These are phyloP conservation scores for Anomalospiza imberbis DNA, from an alignment of 2,797 vertebrate species.

Conservation along the genomic window DNA sequence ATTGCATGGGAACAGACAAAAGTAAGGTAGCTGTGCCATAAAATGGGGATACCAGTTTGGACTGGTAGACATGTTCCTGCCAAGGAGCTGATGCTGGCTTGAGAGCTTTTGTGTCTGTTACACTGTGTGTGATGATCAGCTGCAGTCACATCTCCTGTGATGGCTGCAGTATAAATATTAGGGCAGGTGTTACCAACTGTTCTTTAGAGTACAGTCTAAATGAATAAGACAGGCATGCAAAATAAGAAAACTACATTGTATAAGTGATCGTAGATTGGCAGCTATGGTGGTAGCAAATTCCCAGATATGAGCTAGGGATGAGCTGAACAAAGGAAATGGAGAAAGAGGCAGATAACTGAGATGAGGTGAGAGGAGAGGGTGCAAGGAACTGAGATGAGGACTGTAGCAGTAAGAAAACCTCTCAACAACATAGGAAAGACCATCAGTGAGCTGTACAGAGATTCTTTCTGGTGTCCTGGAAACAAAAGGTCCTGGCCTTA, in stretches of 20 bases:
- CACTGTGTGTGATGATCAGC: not conserved
- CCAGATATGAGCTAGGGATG: not conserved
- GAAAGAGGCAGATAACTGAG: not conserved
- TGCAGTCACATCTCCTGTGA: not conserved
- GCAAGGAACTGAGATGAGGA: not conserved
- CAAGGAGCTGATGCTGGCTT: not conserved
- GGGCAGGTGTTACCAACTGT: not conserved
- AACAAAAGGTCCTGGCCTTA: not conserved
- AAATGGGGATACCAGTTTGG: not conserved
- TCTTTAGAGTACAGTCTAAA: not conserved
- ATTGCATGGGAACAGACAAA: not conserved
- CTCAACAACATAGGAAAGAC: not conserved
- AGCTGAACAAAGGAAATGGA: not conserved
- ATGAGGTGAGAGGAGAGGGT: not conserved
- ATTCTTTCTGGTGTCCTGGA: not conserved
- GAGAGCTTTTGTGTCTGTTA: not conserved
- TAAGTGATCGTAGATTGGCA: not conserved
- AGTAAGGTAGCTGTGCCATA: not conserved
- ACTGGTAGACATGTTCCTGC: not conserved
- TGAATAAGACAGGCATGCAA: not conserved
- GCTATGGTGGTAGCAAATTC: not conserved
- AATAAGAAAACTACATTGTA: not conserved
- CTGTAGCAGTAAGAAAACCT: not conserved
- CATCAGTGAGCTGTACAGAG: not conserved
- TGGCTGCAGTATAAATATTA: not conserved